Conservation (phyloP, 2,888 invertebrate species). For the Tetranychus piercei region DNA sequence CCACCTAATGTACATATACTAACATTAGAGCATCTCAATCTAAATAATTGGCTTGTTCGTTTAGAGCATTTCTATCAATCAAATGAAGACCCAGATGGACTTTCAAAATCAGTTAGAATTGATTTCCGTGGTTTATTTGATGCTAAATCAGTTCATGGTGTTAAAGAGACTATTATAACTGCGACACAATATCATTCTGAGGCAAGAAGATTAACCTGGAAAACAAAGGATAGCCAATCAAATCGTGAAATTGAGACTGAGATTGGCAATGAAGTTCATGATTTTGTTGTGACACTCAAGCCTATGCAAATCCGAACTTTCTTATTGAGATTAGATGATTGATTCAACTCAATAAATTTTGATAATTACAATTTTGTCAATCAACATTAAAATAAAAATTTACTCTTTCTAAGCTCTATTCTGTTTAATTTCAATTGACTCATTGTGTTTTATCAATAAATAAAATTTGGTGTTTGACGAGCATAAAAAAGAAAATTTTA, state of each 20-base stretch:
- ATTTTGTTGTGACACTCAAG: slow-evolving; percentile 20
- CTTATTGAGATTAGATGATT: background rate
- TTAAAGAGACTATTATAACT: slow-evolving; percentile 21
- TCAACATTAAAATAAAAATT: no score
- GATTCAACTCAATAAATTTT: background rate
- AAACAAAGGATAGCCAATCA: background rate
- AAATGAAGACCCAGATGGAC: slow-evolving; percentile 18
- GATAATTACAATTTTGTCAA: no score
- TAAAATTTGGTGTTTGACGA: no score
- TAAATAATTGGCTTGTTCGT: slow-evolving; percentile 22
- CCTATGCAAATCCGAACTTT: slow-evolving; percentile 27
- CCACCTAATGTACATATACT: slow-evolving; percentile 25
- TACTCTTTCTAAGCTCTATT: no score
- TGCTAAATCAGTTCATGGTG: slow-evolving; percentile 22
- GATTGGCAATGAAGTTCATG: background rate
- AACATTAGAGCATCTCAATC: slow-evolving; percentile 23
- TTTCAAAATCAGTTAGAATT: slow-evolving; percentile 21
- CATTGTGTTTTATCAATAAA: no score
- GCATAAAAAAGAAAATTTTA: no score
- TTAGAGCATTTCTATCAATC: slow-evolving; percentile 24
- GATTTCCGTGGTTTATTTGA: slow-evolving; percentile 23
- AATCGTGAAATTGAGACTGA: background rate
- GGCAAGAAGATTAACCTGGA: slow-evolving; percentile 22
- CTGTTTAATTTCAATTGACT: no score
- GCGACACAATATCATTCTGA: slow-evolving; percentile 20